A percentile compares a stretch with the other conserved stretches of the same genome.
Evolutionary conservation across 2,113 vertebrate species (phyloP).

Genomic region (Salvelinus sp.): DNA sequence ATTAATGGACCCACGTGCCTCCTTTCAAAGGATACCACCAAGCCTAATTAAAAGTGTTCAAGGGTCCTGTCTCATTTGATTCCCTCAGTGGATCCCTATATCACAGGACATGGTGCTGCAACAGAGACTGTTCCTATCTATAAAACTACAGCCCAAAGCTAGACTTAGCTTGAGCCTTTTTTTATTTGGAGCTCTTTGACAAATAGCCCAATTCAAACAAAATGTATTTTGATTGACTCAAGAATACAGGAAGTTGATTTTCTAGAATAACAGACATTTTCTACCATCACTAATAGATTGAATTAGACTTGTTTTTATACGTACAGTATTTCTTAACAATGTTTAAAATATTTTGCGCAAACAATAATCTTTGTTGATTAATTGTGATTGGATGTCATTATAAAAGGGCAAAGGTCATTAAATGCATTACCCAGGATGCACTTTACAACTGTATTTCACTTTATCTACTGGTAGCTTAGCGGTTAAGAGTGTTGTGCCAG

Average conservation of each 20-base stretch:
- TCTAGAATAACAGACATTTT: neutral
- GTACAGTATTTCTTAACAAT: neutral
- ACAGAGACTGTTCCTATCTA: neutral
- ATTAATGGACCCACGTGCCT: conserved; percentile 6
- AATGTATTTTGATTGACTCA: neutral
- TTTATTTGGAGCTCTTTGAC: neutral
- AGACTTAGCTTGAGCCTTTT: neutral
- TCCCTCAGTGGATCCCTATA: neutral
- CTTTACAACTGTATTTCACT: no score
- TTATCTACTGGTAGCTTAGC: no score
- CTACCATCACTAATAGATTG: neutral
- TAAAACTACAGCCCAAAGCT: neutral
- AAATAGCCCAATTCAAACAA: no score
- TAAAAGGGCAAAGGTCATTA: neutral
- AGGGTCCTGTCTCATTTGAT: conserved; percentile 20
- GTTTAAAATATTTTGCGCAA: neutral
- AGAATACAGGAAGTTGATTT: neutral
- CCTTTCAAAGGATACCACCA: conserved; percentile 18
- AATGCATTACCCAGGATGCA: neutral
- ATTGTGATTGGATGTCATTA: neutral
- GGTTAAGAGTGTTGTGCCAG: no score
- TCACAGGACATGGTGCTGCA: conserved; percentile 10
- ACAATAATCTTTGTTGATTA: neutral
- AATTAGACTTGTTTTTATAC: neutral
- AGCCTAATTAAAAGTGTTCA: conserved; percentile 29